phyloP scores from a whole-genome alignment of 2,888 invertebrate species.

The Chydorus sphaericus region DNA sequence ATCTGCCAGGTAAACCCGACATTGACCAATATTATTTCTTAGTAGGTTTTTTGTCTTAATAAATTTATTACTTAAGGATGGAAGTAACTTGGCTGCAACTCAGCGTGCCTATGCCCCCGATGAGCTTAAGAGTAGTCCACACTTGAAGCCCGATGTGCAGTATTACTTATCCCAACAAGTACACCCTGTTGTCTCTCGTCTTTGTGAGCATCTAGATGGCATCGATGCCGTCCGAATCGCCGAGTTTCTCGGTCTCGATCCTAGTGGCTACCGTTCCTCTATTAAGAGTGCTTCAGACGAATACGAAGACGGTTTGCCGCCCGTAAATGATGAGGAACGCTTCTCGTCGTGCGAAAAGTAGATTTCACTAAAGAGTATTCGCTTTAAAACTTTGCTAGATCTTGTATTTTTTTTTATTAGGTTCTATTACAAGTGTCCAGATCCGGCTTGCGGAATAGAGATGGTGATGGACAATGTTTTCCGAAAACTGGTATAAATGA shows the following conservation, averaged over 20 bases:
- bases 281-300: background rate
- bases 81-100: conserved; percentile 56
- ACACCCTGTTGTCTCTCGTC: conserved; percentile 85
- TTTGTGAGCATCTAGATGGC: conserved; percentile 91
- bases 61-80: conserved; percentile 39
- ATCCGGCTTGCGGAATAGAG: conserved; percentile 31
- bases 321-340: conserved; percentile 34
- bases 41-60: background rate
- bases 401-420: conserved; percentile 26
- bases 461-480: conserved; percentile 33
- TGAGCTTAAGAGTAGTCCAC: conserved; percentile 52
- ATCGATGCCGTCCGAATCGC: conserved; percentile 81
- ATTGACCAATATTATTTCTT: background rate
- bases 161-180: conserved; percentile 93
- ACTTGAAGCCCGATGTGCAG: conserved; percentile 59
- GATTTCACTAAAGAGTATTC: background rate
- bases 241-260: conserved; percentile 53
- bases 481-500: conserved; percentile 22
- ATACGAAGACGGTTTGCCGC: background rate
- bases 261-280: background rate
- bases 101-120: conserved; percentile 90
- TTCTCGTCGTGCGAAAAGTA: conserved; percentile 36
- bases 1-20: conserved; percentile 53
- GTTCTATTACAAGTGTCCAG: conserved; percentile 44
- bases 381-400: background rate